A percentile compares a stretch with the other conserved stretches of the same genome.
Evolutionary conservation across 2,797 vertebrate genomes (phyloP).

Genomic region (Pseudochirops cupreus): DNA sequence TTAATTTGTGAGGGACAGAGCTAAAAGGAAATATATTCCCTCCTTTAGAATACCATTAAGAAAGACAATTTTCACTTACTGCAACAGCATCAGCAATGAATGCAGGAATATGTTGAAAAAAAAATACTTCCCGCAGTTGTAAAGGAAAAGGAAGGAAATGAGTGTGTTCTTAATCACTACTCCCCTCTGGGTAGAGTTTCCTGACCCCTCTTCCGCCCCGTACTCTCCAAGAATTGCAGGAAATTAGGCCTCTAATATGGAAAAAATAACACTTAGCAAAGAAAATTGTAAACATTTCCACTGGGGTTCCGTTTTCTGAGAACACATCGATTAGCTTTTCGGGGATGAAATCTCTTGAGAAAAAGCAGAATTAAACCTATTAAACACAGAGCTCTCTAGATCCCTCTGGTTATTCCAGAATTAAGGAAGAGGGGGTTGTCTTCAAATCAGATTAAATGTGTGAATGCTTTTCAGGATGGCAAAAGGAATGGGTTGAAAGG

Average conservation of each 20-base stretch:
- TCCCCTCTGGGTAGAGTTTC: slow-evolving; percentile 67
- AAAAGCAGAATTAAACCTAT: slow-evolving; percentile 8
- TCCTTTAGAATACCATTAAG: slow-evolving; percentile 21
- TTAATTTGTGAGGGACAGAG: background rate
- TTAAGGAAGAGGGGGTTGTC: background rate
- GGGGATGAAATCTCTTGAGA: slow-evolving; percentile 18
- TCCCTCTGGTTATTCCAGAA: background rate
- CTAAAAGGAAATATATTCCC: background rate
- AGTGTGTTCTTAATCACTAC: slow-evolving; percentile 69
- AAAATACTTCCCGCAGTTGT: slow-evolving; percentile 26
- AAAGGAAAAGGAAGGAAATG: slow-evolving; percentile 65
- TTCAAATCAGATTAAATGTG: background rate
- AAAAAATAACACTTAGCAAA: slow-evolving; percentile 72
- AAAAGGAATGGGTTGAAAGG: background rate
- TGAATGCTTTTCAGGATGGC: background rate
- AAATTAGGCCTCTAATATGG: slow-evolving; percentile 77
- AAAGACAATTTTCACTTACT: slow-evolving; percentile 25
- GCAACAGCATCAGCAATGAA: slow-evolving; percentile 39
- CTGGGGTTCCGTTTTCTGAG: slow-evolving; percentile 62
- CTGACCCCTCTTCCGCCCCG: slow-evolving; percentile 76
- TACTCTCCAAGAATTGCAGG: slow-evolving; percentile 84
- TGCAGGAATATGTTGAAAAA: slow-evolving; percentile 23
- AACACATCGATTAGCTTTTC: slow-evolving; percentile 51
- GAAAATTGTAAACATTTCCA: slow-evolving; percentile 77
- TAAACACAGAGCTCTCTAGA: background rate